Evolutionary conservation across 2,797 vertebrate species (phyloP).

Genomic region (Danio choprae): DNA sequence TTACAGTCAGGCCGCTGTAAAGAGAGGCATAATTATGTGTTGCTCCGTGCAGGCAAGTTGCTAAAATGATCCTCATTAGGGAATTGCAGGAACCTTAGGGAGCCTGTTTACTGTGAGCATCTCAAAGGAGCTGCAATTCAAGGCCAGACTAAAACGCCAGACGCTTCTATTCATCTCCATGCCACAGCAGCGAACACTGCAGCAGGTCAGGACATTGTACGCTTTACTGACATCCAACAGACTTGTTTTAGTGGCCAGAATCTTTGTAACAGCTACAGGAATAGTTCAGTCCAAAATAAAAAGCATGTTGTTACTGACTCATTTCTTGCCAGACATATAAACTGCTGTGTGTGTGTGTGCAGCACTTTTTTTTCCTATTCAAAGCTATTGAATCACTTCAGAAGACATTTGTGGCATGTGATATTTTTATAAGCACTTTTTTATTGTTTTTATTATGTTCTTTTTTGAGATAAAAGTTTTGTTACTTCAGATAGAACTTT

Average conservation of each 20-base stretch:
- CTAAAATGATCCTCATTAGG: slow-evolving; percentile 47
- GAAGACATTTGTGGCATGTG: too few relatives aligned
- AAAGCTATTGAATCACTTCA: too few relatives aligned
- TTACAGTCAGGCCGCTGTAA: slow-evolving; percentile 10
- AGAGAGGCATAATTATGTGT: slow-evolving; percentile 40
- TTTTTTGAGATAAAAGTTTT: too few relatives aligned
- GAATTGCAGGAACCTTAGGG: slow-evolving; percentile 19
- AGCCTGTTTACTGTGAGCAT: slow-evolving; percentile 31
- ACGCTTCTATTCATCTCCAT: slow-evolving; percentile 42
- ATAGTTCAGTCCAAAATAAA: background rate
- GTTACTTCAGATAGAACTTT: too few relatives aligned
- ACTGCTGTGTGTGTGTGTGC: background rate
- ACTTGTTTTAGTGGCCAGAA: background rate
- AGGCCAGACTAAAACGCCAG: slow-evolving; percentile 35
- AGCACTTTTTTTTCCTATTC: too few relatives aligned
- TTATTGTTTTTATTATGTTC: too few relatives aligned
- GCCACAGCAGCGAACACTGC: background rate
- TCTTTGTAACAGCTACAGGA: slow-evolving; percentile 22
- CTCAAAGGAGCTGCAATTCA: slow-evolving; percentile 45
- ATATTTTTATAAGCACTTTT: too few relatives aligned
- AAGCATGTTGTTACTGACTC: background rate
- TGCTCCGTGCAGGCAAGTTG: slow-evolving; percentile 26
- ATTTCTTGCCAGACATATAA: background rate
- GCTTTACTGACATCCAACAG: slow-evolving; percentile 8
- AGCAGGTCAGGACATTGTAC: slow-evolving; percentile 22